Conservation (phyloP, 2,888 invertebrate species). For the Atethmia centrago region DNA sequence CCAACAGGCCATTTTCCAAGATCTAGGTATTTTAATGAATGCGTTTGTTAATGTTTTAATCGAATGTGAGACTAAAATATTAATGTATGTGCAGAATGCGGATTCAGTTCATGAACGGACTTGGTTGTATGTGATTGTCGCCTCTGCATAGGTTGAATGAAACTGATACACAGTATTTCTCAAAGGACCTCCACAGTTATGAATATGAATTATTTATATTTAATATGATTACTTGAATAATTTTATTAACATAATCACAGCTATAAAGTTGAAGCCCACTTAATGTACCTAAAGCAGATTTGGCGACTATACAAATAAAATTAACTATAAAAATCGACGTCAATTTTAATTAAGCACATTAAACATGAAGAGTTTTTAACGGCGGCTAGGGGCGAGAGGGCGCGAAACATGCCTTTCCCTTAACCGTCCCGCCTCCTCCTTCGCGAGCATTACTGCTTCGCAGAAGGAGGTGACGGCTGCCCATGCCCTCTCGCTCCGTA, state of each 20-base stretch:
- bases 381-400: too few relatives aligned
- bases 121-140: conserved; percentile 49
- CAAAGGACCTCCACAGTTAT: conserved; percentile 55
- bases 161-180: conserved; percentile 56
- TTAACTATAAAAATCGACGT: conserved; percentile 13
- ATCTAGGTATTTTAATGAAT: not conserved
- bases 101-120: conserved; percentile 41
- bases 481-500: too few relatives aligned
- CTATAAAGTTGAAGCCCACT: conserved; percentile 20
- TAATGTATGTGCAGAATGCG: conserved; percentile 49
- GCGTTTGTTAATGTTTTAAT: not conserved
- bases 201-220: conserved; percentile 47
- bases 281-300: not conserved
- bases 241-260: conserved; percentile 29
- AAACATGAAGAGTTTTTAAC: not conserved
- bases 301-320: conserved; percentile 12
- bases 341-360: not conserved
- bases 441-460: too few relatives aligned
- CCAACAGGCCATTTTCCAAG: not conserved
- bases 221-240: conserved; percentile 29
- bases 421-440: too few relatives aligned
- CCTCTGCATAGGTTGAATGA: conserved; percentile 52
- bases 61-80: conserved; percentile 10
- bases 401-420: too few relatives aligned
- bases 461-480: too few relatives aligned